Base-by-base conservation (phyloP, 2,113 vertebrate genomes). In the Aviceda subcristata region DNA sequence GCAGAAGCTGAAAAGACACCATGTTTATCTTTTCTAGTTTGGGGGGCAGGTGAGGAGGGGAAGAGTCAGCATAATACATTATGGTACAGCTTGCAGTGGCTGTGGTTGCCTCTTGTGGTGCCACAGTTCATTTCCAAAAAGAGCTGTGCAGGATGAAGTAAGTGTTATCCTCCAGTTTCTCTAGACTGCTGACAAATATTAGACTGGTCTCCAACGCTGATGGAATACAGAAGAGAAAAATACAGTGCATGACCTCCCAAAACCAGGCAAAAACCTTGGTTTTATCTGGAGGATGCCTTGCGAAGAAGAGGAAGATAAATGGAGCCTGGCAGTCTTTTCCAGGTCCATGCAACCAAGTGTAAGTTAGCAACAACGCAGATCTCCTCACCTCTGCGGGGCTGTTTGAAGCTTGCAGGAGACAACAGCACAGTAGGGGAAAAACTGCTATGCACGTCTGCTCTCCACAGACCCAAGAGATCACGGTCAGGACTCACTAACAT, bases 11-110 rank as follows among this genome's bases (percentile, higher is more conserved):
- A 96, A 95, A 97, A 81, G 72, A 95, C 95, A 95, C 41, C 46
- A 67, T 36, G 21, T 81, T 97, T 96, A 93, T 45, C 92, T 95
- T 96, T 97, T 96, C 95, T 89, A 17, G 41, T 88, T 90, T 86
- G 43, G n/a, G 74, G 71, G n/a, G 9, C 6, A 12, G 23, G 27
- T 30, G 22, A 81, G 59, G 91, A 77, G 56, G 67, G 75, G 22
- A 71, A 69, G 34, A 76, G 36, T 22, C 23, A 75, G 73, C 7
- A 16, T n/a, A 86, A 63, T 12, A 29, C 36, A 38, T 66, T 53
- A 32, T 1, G 20, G 78, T 17, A 26, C 19, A 84, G 71, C n/a
- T 45, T 73, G 68, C 46, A 73, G 83, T 8, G 12, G 69, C 53
- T 17, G 38, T 64, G 41, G 59, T 17, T 85, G 69, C 19, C 66